phyloP scores from a whole-genome alignment of 1,140 invertebrate genomes.

The Lutraria rhynchaena region DNA sequence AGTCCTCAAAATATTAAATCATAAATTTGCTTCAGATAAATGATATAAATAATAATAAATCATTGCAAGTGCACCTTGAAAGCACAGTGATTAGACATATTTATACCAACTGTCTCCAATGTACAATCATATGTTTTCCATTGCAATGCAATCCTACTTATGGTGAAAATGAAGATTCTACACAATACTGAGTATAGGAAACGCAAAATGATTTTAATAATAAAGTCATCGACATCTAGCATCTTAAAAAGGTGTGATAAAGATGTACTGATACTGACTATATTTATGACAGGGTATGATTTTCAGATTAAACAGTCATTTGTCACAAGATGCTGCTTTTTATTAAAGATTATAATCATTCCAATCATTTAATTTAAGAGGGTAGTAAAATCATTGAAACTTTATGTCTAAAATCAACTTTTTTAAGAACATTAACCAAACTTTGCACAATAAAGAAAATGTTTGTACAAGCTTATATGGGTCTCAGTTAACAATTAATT shows the following conservation, averaged over 20 bases:
- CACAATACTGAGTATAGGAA: too few relatives aligned
- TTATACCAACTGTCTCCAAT: too few relatives aligned
- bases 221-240: too few relatives aligned
- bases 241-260: background rate
- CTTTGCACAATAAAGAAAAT: constrained; percentile 23
- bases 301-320: constrained; percentile 23
- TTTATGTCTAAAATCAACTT: background rate
- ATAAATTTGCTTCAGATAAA: too few relatives aligned
- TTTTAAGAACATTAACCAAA: constrained; percentile 15
- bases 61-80: too few relatives aligned
- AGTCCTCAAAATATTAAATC: too few relatives aligned
- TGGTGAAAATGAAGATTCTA: too few relatives aligned
- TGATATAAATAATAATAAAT: too few relatives aligned
- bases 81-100: too few relatives aligned
- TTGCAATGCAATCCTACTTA: too few relatives aligned
- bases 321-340: constrained; percentile 8
- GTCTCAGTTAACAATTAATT: constrained; percentile 2
- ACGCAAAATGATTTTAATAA: too few relatives aligned
- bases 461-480: background rate
- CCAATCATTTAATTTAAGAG: constrained; percentile 28
- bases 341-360: constrained; percentile 29
- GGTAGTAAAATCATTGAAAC: constrained; percentile 38
- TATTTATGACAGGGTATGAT: background rate
- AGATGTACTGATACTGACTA: background rate
- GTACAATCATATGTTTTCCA: too few relatives aligned